Evolutionary conservation across 2,888 invertebrate species (phyloP).

Genomic region (Hyposoter dolosus): DNA sequence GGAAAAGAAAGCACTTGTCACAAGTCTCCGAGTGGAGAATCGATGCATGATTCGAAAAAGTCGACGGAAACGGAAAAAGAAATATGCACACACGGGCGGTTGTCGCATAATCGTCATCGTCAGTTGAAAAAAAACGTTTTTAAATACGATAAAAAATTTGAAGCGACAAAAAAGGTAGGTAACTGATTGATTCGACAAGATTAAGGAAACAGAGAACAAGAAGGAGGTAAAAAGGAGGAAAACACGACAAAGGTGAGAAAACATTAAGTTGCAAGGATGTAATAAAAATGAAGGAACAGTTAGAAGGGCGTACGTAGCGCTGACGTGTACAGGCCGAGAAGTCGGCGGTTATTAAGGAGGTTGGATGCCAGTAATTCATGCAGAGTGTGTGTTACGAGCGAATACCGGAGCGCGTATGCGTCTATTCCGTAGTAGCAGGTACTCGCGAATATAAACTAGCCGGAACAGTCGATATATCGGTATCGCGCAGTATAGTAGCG

Average conservation of each 20-base stretch:
- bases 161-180: not conserved
- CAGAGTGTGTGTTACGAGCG: not conserved
- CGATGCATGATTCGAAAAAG: not conserved
- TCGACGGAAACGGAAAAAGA: not conserved
- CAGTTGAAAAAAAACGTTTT: not conserved
- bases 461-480: slow-evolving; percentile 32
- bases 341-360: slow-evolving; percentile 49
- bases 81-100: not conserved
- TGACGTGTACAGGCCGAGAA: slow-evolving; percentile 54
- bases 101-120: not conserved
- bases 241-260: slow-evolving; percentile 19
- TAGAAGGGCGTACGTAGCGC: slow-evolving; percentile 74
- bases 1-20: slow-evolving; percentile 51
- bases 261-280: not conserved
- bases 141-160: not conserved
- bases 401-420: not conserved
- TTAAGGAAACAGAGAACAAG: not conserved
- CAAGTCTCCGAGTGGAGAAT: slow-evolving; percentile 31
- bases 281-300: slow-evolving; percentile 7
- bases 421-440: not conserved
- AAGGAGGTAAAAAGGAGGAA: slow-evolving; percentile 9
- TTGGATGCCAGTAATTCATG: slow-evolving; percentile 1
- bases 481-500: slow-evolving; percentile 14
- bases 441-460: slow-evolving; percentile 1
- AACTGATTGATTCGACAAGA: not conserved